These are phyloP conservation scores for Drosophila cognata DNA, from an alignment of 2,888 invertebrate genomes.

Conservation along the genomic window DNA sequence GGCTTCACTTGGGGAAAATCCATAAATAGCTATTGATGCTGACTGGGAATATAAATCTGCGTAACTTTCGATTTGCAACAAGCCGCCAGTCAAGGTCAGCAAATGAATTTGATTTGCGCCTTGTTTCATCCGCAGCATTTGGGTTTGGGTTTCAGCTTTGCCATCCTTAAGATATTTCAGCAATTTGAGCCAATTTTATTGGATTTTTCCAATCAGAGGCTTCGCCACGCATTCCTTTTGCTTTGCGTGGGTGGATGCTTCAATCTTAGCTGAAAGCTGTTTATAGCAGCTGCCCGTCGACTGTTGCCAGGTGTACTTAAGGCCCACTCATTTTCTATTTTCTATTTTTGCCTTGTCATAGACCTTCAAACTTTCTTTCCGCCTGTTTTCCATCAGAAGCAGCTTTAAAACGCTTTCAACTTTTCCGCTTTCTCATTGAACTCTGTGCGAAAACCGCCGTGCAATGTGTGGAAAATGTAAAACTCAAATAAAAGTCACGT, in stretches of 20 bases:
- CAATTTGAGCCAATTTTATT: conserved; percentile 57
- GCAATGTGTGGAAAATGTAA: neutral
- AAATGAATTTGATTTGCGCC: conserved; percentile 28
- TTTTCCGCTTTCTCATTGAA: neutral
- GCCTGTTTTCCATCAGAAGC: conserved; percentile 35
- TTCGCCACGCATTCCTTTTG: conserved; percentile 44
- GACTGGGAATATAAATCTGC: too few relatives aligned
- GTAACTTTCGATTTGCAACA: conserved; percentile 40
- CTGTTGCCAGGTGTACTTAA: conserved; percentile 21
- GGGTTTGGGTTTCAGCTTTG: neutral
- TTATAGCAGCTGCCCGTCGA: too few relatives aligned
- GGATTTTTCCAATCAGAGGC: conserved; percentile 47
- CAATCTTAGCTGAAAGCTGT: conserved; percentile 36
- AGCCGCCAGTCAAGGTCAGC: conserved; percentile 18
- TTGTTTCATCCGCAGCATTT: conserved; percentile 15
- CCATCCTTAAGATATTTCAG: conserved; percentile 32
- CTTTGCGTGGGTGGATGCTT: neutral
- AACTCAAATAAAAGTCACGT: conserved; percentile 24
- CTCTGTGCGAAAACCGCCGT: neutral
- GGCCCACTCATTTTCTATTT: conserved; percentile 36
- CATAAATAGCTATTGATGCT: neutral
- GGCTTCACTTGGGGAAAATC: conserved; percentile 44
- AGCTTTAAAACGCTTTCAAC: conserved; percentile 29
- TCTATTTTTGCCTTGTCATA: conserved; percentile 27
- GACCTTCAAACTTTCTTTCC: conserved; percentile 8